Evolutionary conservation across 2,888 invertebrate species (phyloP), one percentile per base, ranked within the genome.

Genomic region (Eurytoma californica): DNA sequence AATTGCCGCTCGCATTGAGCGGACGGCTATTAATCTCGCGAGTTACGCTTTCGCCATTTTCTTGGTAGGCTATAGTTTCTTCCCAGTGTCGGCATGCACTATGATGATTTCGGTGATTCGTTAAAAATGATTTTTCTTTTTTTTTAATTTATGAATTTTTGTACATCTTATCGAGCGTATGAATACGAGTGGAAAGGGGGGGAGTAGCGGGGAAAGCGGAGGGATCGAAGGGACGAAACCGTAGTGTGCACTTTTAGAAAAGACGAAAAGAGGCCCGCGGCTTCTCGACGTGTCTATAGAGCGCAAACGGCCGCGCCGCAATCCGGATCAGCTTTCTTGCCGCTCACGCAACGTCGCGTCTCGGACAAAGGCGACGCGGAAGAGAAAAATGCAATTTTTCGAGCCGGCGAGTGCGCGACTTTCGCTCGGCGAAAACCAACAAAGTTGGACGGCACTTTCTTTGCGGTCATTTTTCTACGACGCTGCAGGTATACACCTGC

Each of bases 301-400:
- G 82, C 78, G 76, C 77, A 80, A 82, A 80, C 82, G 79, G 61
- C 82, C 82, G 79, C 79, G 78, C 76, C 68, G 68, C 77, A 73
- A 83, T 74, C 57, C 82, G 82, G 81, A 80, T 83, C 80, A 73
- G 82, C 77, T 83, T 78, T 82, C 83, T 82, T 61, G 72, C 77
- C 18, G 49, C 28, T 69, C 68, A 75, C 75, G 75, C 75, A 53
- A 68, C 30, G 47, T 0, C 18, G 49, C 24, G 30, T 12, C 12
- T 7, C 24, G 47, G 18, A 5, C 30, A 9, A 30, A 9, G 47
- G 51, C 49, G 58, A 67, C 51, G 61, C 53, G 55, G n/a, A 63
- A 57, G 65, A 20, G 18, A 28, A 75, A 30, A 67, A 30, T 28
- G 20, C 20, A 13, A 49, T n/a, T 20, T 39, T 53, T 53, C 53